These are phyloP conservation scores for Calonectris borealis DNA, from an alignment of 2,113 vertebrate species.

Conservation along the genomic window DNA sequence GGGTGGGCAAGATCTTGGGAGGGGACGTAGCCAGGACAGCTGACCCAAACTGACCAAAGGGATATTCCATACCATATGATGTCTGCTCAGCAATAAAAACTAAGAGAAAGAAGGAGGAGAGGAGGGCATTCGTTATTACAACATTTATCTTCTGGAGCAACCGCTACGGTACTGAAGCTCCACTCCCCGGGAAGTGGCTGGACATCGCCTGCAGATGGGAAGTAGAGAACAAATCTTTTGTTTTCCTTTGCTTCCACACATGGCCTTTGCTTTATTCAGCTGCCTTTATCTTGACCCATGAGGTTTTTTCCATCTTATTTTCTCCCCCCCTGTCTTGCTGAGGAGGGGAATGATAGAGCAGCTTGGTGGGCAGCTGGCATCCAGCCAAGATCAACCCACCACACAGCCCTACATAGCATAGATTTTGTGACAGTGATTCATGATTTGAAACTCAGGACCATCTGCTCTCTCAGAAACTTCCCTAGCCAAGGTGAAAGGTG, in stretches of 20 bases:
- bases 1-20: background rate
- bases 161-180: no score
- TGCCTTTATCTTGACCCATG: background rate
- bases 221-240: background rate
- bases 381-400: background rate
- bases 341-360: background rate
- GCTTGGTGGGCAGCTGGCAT: background rate
- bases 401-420: accelerated
- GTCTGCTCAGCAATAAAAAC: background rate
- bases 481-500: constrained; percentile 65
- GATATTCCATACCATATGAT: background rate
- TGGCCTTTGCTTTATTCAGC: background rate
- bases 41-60: background rate
- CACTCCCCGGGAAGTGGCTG: accelerated
- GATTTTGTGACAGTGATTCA: constrained; percentile 63
- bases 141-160: background rate
- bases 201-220: background rate
- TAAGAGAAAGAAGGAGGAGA: background rate
- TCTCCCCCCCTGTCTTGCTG: background rate
- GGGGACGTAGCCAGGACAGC: background rate
- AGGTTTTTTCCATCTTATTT: background rate
- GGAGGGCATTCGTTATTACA: accelerated
- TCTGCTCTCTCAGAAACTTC: constrained; percentile 50
- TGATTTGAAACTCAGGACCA: constrained; percentile 47
- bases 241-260: background rate